Evolutionary conservation across 2,797 vertebrate genomes (phyloP), one percentile per base, ranked within the genome.

Genomic region (Pterois miles): DNA sequence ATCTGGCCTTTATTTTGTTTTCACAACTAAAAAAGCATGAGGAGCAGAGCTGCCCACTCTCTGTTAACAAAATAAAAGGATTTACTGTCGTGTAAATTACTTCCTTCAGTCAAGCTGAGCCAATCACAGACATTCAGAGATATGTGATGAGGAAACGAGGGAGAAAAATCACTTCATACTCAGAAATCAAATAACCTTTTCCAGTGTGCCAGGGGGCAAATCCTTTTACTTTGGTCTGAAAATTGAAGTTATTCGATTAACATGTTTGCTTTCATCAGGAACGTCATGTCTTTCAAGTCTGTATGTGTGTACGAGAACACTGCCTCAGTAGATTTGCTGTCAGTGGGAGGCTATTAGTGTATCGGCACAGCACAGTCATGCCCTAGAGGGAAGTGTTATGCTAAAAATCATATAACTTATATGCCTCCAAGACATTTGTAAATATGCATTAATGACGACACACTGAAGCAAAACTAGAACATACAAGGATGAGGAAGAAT

Each of bases 171-270:
- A 70, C 58, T 86, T 88, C 80, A 86, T 85, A 84, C 85, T 82
- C 62, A 81, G 71, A 85, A 91, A 89, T 83, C 80, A 82, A 91
- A 90, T 84, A 81, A 88, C 71, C 63, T 78, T 65, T 77, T 76
- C 64, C 22, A 65, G 78, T 77, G 71, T 65, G 80, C 91, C 86
- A 65, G 74, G 59, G 80, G 83, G 77, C 33, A 76, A 84, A 86
- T 80, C 62, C 78, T 82, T 91, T 88, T 79, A 89, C 78, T 87
- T 85, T 83, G 69, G 68, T 81, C 72, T 79, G 76, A 74, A 91
- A 89, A 90, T 81, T 74, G 50, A 84, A 86, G 70, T 86, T 82
- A 89, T 90, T 89, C 33, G 38, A 92, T 91, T 85, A 89, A 80
- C 66, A 81, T 76, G 81, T 89, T 89, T 89, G 48, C 83, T 88